phyloP scores from a whole-genome alignment of 2,113 vertebrate genomes.

The Solea senegalensis region DNA sequence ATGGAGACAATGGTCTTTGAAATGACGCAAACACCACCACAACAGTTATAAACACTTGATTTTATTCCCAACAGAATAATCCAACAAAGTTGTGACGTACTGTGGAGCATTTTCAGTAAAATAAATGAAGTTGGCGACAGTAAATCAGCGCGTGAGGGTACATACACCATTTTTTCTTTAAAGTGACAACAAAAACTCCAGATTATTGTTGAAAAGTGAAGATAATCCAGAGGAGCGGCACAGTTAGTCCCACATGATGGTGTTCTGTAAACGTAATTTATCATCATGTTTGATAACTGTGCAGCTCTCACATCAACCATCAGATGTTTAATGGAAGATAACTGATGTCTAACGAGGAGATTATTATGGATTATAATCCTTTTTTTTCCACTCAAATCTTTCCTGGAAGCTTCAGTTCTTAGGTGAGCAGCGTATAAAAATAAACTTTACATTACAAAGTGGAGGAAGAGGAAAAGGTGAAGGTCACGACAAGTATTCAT shows the following conservation, averaged over 20 bases:
- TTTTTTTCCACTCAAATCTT: conserved; percentile 7
- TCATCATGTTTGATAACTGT: not conserved
- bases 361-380: not conserved
- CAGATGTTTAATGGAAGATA: not conserved
- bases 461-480: not conserved
- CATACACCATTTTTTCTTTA: conserved; percentile 12
- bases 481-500: not conserved
- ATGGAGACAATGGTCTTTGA: not conserved
- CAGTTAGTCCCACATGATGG: not conserved
- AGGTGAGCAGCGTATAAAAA: conserved; percentile 57
- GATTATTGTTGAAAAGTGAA: not conserved
- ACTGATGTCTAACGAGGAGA: not conserved
- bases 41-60: conserved; percentile 50
- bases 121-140: conserved; percentile 5
- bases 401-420: conserved; percentile 17
- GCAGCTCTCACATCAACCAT: conserved; percentile 13
- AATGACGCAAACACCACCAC: conserved; percentile 2
- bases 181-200: conserved; percentile 1
- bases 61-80: conserved; percentile 62
- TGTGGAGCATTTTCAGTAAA: conserved; percentile 17
- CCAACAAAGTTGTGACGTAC: conserved; percentile 11
- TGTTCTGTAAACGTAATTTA: too few relatives aligned
- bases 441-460: conserved; percentile 40
- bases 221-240: conserved; percentile 8
- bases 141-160: conserved; percentile 45